Evolutionary conservation across 2,113 vertebrate genomes (phyloP), one percentile per base, ranked within the genome.

Genomic region (Coptodon rendalli): DNA sequence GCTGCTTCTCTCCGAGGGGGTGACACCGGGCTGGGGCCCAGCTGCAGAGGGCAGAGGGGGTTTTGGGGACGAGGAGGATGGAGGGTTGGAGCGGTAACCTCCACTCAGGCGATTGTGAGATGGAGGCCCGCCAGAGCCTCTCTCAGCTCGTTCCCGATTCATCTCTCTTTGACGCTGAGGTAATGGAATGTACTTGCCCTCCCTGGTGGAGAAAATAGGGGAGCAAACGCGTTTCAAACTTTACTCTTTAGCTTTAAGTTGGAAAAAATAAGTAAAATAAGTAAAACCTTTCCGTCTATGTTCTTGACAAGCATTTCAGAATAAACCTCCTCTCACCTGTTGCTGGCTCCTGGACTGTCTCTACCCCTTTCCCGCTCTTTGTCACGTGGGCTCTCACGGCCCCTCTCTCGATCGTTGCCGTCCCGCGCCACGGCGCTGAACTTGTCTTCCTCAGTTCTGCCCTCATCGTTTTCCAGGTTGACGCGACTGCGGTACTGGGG

Each of bases 151-250:
- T 93, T 50, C 97, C 83, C 87, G 88, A 89, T 95, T 96, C 82
- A 96, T 94, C 87, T 98, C 98, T 68, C 97, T 96, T 89, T 97
- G 97, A 24, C 97, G 96, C 3, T 98, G 98, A 66, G 97, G 97
- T 87, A 98, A 92, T 82, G 97, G 97, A 87, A 98, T 97, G 90
- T 98, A 98, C 80, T 97, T 98, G 31, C 97, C 97, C 43, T 98
- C 98, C 91, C 98, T 98, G 85, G 61, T 56, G 61, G 36, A 92
- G 10, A 54, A 14, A 84, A 83, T 3, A 43, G 68, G 6, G 29
- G 12, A 83, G 82, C 13, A 84, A 54, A 85, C 14, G 2, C 3
- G 1, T 8, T 53, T 81, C 80, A 57, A 36, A 63, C 3, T 34
- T 56, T 1, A 45, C 17, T 85, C 9, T 9, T 71, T 24, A 52